These are phyloP conservation scores for Sciurus carolinensis DNA, from an alignment of 2,797 vertebrate genomes.

Conservation along the genomic window DNA sequence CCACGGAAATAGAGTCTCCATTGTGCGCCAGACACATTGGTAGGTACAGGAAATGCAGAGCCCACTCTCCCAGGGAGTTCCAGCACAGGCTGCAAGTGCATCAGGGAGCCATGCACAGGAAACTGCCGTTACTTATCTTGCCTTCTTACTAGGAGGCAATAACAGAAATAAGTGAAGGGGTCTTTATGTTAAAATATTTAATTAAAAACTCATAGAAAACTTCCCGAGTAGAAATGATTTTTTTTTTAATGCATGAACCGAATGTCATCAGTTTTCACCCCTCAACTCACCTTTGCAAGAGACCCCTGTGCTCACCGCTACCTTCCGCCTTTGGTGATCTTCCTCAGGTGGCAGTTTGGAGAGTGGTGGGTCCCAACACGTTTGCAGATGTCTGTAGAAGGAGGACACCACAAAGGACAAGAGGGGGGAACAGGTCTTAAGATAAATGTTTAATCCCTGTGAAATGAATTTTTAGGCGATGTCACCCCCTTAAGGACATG, in stretches of 20 bases:
- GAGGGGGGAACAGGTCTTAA: not conserved
- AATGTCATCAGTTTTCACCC: not conserved
- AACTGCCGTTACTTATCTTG: not conserved
- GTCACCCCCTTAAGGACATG: not conserved
- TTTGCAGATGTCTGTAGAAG: not conserved
- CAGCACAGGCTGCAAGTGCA: rapidly evolving
- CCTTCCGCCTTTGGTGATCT: not conserved
- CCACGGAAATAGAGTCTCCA: not conserved
- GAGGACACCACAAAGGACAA: not conserved
- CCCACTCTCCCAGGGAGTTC: not conserved
- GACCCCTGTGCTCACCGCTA: not conserved
- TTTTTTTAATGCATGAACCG: not conserved
- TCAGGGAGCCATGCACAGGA: not conserved
- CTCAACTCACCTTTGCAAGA: not conserved
- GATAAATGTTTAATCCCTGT: not conserved
- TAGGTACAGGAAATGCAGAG: too few relatives aligned
- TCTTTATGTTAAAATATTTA: not conserved
- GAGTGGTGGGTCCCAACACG: not conserved
- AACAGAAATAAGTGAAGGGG: not conserved
- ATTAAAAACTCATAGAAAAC: not conserved
- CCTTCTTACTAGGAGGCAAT: not conserved
- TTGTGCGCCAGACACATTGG: not conserved
- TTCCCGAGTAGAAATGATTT: not conserved
- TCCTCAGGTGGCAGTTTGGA: not conserved
- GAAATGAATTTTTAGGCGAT: not conserved